A percentile compares a stretch with the other conserved stretches of the same genome.
These are phyloP conservation scores for Sceloporus undulatus DNA, from an alignment of 2,113 vertebrate species.

Conservation along the genomic window DNA sequence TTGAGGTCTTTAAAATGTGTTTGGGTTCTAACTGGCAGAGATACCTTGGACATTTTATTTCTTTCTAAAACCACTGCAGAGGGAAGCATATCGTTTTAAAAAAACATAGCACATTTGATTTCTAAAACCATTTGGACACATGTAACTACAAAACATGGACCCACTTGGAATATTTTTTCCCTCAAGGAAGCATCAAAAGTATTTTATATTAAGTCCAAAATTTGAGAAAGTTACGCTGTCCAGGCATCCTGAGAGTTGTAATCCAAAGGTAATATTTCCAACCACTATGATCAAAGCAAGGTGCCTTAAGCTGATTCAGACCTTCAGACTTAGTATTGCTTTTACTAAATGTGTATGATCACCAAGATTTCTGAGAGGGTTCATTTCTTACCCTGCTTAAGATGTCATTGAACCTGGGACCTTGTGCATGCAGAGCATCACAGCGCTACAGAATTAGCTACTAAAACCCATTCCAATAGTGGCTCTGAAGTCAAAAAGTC, in stretches of 20 bases:
- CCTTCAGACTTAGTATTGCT: not conserved
- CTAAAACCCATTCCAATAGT: not conserved
- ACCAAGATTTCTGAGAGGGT: not conserved
- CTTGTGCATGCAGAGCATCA: not conserved
- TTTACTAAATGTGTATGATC: not conserved
- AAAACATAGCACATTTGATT: not conserved
- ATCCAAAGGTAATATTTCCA: not conserved
- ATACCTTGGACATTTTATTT: not conserved
- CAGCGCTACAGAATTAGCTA: not conserved
- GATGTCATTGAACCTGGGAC: not conserved
- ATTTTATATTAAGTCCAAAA: too few relatives aligned
- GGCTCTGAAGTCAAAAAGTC: too few relatives aligned
- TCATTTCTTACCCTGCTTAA: not conserved
- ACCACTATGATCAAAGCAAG: not conserved
- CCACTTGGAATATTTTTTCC: not conserved
- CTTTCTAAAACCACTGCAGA: not conserved
- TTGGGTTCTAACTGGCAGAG: not conserved
- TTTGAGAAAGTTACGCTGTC: not conserved
- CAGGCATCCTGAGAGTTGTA: not conserved
- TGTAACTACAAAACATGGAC: not conserved
- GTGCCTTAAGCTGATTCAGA: not conserved
- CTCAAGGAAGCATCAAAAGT: not conserved
- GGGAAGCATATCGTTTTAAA: not conserved
- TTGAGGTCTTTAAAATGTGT: not conserved
- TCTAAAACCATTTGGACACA: not conserved